A percentile compares a stretch with the other conserved stretches of the same genome.
Conservation (phyloP, 2,113 vertebrate genomes). For the Gymnobelideus leadbeateri region DNA sequence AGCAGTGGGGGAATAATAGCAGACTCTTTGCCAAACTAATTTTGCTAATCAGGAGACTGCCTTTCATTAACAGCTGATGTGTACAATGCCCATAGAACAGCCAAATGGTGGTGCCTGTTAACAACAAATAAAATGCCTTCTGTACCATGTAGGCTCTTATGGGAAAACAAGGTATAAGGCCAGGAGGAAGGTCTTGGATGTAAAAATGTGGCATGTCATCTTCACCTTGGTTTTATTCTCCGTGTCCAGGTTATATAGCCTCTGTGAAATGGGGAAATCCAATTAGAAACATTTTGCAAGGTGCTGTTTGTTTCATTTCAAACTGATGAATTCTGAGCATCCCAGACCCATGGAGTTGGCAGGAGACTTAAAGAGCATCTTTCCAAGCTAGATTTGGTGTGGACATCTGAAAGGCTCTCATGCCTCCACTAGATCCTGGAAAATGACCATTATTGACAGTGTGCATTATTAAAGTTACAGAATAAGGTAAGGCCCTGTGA, state of each 20-base stretch:
- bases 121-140: not conserved
- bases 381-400: not conserved
- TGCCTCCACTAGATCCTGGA: not conserved
- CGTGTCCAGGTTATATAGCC: not conserved
- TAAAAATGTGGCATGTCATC: not conserved
- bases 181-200: not conserved
- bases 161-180: not conserved
- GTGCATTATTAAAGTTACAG: not conserved
- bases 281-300: not conserved
- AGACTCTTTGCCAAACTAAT: slow-evolving; percentile 67
- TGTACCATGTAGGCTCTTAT: not conserved
- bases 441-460: not conserved
- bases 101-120: not conserved
- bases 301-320: not conserved
- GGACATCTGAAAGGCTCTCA: not conserved
- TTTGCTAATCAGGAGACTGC: slow-evolving; percentile 69
- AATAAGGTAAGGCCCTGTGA: not conserved
- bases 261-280: not conserved
- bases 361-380: not conserved
- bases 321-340: not conserved
- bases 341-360: not conserved
- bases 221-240: not conserved
- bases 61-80: slow-evolving; percentile 17
- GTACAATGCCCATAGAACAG: not conserved
- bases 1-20: slow-evolving; percentile 59